These are phyloP conservation scores for Orchestes rusci DNA, from an alignment of 2,888 invertebrate genomes.

Conservation along the genomic window DNA sequence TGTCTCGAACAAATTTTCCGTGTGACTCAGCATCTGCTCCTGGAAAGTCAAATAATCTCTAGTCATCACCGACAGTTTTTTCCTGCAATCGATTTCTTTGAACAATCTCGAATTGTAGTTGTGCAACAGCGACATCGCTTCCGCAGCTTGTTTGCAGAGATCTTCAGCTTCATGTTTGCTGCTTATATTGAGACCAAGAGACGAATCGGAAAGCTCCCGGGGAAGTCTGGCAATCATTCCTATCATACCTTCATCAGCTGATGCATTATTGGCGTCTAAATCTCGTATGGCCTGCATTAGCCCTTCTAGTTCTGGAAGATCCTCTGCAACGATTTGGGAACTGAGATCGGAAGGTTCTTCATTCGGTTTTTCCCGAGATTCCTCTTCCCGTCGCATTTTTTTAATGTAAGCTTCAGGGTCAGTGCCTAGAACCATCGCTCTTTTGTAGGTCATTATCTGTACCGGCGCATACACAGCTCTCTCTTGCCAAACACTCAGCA, in stretches of 20 bases:
- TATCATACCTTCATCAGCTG: slow-evolving; percentile 86
- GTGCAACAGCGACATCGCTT: slow-evolving; percentile 76
- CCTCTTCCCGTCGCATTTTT: background rate
- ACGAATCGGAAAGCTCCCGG: slow-evolving; percentile 88
- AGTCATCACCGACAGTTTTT: slow-evolving; percentile 78
- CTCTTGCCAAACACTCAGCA: slow-evolving; percentile 88
- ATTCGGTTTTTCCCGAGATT: too few species aligned
- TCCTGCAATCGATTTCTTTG: slow-evolving; percentile 83
- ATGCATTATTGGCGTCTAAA: slow-evolving; percentile 89
- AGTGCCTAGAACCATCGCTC: slow-evolving; percentile 47
- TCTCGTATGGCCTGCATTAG: slow-evolving; percentile 77
- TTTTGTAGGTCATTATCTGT: slow-evolving; percentile 72
- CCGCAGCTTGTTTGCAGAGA: slow-evolving; percentile 75
- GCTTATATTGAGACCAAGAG: slow-evolving; percentile 71
- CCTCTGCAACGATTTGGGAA: slow-evolving; percentile 71
- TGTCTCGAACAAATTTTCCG: slow-evolving; percentile 83
- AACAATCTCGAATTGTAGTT: slow-evolving; percentile 84
- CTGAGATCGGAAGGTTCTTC: slow-evolving; percentile 72
- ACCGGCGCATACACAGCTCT: slow-evolving; percentile 79
- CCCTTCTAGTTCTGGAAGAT: slow-evolving; percentile 89
- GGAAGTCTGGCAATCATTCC: slow-evolving; percentile 92
- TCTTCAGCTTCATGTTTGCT: slow-evolving; percentile 74
- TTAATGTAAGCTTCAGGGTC: slow-evolving; percentile 32
- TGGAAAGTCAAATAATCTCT: slow-evolving; percentile 83
- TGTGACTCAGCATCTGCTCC: slow-evolving; percentile 75